A percentile compares a stretch with the other conserved stretches of the same genome.
phyloP scores from a whole-genome alignment of 2,797 vertebrate species.

The Tangara arthus region DNA sequence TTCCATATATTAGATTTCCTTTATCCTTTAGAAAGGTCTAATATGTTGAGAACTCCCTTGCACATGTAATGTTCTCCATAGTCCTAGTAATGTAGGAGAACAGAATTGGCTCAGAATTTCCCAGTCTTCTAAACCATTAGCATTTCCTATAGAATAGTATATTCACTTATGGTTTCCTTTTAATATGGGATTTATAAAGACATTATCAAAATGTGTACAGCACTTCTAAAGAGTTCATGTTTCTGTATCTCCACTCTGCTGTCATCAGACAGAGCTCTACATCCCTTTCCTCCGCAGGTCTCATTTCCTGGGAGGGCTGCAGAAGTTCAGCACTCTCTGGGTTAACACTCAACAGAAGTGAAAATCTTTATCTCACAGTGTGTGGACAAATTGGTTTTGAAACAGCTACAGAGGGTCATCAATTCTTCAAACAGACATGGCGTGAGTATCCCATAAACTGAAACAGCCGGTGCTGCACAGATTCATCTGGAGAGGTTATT shows the following conservation, averaged over 20 bases:
- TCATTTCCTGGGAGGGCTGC: background rate
- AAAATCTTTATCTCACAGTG: conserved; percentile 48
- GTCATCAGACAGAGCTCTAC: background rate
- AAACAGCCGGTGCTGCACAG: background rate
- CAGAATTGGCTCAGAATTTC: background rate
- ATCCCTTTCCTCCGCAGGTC: background rate
- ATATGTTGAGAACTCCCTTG: background rate
- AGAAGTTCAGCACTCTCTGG: background rate
- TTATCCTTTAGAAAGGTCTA: background rate
- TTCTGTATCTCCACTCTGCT: background rate
- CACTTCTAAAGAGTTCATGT: background rate
- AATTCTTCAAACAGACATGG: conserved; percentile 50
- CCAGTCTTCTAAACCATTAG: background rate
- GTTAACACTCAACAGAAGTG: conserved; percentile 16
- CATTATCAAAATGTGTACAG: background rate
- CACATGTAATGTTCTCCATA: background rate
- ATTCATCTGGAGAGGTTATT: conserved; percentile 41
- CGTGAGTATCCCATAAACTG: background rate
- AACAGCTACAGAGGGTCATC: background rate
- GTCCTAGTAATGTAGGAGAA: background rate
- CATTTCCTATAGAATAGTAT: background rate
- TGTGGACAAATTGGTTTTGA: conserved; percentile 52
- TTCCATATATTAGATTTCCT: background rate
- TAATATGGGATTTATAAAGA: background rate
- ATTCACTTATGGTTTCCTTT: background rate